Conservation (phyloP, 2,888 invertebrate species). For the Aelia acuminata region DNA sequence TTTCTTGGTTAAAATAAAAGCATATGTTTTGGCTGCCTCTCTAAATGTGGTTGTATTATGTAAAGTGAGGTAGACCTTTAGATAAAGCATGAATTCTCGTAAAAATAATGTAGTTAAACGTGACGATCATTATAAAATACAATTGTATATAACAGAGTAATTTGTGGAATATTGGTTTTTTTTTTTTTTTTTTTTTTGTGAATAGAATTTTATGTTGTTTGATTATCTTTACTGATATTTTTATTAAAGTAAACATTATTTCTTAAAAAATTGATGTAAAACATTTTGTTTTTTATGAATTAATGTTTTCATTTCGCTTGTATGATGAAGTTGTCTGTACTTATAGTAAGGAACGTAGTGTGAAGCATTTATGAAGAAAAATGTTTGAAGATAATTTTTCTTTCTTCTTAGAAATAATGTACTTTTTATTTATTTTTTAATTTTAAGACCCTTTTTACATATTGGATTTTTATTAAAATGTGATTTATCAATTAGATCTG, state of each 20-base stretch:
- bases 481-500: slow-evolving; percentile 44
- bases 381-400: slow-evolving; percentile 30
- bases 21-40: slow-evolving; percentile 17
- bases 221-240: slow-evolving; percentile 36
- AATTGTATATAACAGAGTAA: slow-evolving; percentile 44
- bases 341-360: slow-evolving; percentile 30
- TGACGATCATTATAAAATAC: slow-evolving; percentile 48
- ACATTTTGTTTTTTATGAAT: slow-evolving; percentile 34
- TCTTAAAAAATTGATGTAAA: slow-evolving; percentile 31
- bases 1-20: slow-evolving; percentile 37
- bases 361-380: slow-evolving; percentile 46
- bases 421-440: slow-evolving; percentile 49
- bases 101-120: slow-evolving; percentile 39
- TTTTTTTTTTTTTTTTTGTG: too few relatives aligned
- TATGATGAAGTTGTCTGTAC: slow-evolving; percentile 46
- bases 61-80: slow-evolving; percentile 40
- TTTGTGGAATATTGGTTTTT: slow-evolving; percentile 18
- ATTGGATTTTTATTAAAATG: slow-evolving; percentile 8
- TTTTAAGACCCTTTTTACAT: slow-evolving; percentile 48
- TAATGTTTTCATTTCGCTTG: slow-evolving; percentile 44
- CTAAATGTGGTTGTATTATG: slow-evolving; percentile 41
- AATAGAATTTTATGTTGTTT: slow-evolving; percentile 43
- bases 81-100: slow-evolving; percentile 45
- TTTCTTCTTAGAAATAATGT: slow-evolving; percentile 45
- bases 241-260: slow-evolving; percentile 35